Percentiles rank a stretch among this genome's conserved stretches.
Conservation (phyloP, 2,888 invertebrate genomes). For the Drosophila birchii region DNA sequence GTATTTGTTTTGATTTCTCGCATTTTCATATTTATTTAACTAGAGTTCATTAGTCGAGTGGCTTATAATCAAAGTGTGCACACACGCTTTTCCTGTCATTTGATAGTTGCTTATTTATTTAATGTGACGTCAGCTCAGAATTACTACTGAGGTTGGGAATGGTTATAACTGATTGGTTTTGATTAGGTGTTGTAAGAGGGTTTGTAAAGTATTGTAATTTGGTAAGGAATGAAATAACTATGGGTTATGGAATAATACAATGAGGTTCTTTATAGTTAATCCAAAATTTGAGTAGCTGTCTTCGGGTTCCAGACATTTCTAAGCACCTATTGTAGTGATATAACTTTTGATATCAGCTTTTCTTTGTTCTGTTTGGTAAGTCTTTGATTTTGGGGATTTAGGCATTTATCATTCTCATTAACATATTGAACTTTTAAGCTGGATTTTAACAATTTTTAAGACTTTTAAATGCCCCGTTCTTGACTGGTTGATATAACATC, state of each 20-base stretch:
- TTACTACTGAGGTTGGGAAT: background rate
- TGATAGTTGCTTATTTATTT: slow-evolving; percentile 13
- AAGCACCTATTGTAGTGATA: background rate
- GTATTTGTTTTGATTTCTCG: slow-evolving; percentile 19
- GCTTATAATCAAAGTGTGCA: slow-evolving; percentile 48
- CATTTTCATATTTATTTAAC: slow-evolving; percentile 27
- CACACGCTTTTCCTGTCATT: slow-evolving; percentile 50
- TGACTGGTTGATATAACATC: slow-evolving; percentile 10
- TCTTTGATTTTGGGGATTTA: slow-evolving; percentile 1
- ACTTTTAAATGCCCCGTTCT: background rate
- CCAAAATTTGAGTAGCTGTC: background rate
- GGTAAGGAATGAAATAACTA: too few species aligned
- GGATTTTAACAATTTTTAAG: background rate
- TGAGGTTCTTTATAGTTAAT: background rate
- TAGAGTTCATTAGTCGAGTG: slow-evolving; percentile 34
- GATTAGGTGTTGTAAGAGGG: background rate
- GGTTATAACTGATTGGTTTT: background rate
- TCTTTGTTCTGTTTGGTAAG: slow-evolving; percentile 1
- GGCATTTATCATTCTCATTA: slow-evolving; percentile 19
- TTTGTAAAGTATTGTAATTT: background rate
- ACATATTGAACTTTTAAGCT: slow-evolving; percentile 13
- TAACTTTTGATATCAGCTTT: slow-evolving; percentile 3
- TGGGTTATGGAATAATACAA: background rate
- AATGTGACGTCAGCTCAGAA: slow-evolving; percentile 11
- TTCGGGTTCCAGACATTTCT: background rate